These are phyloP conservation scores for Aldabrachelys gigantea DNA, from an alignment of 2,113 vertebrate genomes.

Conservation along the genomic window DNA sequence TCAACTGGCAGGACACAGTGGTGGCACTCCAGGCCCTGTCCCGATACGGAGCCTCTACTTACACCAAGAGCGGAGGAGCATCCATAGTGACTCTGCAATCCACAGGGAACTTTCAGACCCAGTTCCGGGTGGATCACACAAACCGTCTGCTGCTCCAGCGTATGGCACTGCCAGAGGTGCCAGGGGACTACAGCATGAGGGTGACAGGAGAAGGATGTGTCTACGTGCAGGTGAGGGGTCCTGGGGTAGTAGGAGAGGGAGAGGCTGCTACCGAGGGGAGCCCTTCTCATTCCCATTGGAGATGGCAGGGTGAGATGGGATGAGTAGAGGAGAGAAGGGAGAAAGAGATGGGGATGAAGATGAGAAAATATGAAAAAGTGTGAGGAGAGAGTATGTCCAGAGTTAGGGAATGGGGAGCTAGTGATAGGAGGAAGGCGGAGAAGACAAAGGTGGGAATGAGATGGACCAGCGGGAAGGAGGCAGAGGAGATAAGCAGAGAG, in stretches of 20 bases:
- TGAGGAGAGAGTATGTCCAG: neutral
- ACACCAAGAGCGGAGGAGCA: conserved; percentile 35
- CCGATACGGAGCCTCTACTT: conserved; percentile 68
- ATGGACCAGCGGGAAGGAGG: neutral
- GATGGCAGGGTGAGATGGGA: neutral
- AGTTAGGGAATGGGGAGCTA: neutral
- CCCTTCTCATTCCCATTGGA: neutral
- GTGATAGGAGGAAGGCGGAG: neutral
- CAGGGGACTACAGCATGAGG: conserved; percentile 70
- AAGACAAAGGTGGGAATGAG: neutral
- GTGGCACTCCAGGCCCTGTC: conserved; percentile 80
- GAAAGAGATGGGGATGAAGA: neutral
- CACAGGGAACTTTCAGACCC: conserved; percentile 44
- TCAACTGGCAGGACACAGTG: conserved; percentile 48
- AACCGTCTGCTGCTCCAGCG: conserved; percentile 89
- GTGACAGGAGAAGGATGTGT: conserved; percentile 78
- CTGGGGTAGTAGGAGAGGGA: neutral
- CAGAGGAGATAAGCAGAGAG: fast-evolving
- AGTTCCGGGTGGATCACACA: conserved; percentile 78
- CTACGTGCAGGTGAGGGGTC: conserved; percentile 80
- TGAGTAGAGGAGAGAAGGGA: neutral
- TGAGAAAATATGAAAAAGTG: neutral
- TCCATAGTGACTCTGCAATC: conserved; percentile 51
- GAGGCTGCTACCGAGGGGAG: neutral
- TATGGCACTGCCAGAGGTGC: conserved; percentile 61